Conservation (phyloP, 2,888 invertebrate genomes). For the Acronicta alni region DNA sequence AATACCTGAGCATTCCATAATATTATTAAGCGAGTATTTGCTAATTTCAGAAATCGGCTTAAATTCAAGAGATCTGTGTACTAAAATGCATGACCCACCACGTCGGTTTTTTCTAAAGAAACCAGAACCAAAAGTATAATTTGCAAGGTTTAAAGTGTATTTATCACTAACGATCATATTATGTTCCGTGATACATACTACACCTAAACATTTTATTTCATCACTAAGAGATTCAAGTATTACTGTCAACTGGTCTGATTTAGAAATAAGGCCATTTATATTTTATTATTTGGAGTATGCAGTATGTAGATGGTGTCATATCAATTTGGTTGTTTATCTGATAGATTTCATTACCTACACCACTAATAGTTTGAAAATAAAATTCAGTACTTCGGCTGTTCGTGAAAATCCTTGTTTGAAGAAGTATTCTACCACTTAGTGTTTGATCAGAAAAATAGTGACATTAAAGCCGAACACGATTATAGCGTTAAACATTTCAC, state of each 20-base stretch:
- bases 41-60: constrained; percentile 5
- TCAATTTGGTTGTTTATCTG: no score
- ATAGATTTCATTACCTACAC: no score
- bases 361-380: no score
- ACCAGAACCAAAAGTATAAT: constrained; percentile 5
- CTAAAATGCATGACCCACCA: constrained; percentile 13
- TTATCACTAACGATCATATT: constrained; percentile 4
- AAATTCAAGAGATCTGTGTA: constrained; percentile 6
- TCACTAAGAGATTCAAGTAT: background rate
- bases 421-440: no score
- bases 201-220: constrained; percentile 4
- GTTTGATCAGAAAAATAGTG: no score
- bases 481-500: no score
- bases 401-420: no score
- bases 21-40: constrained; percentile 13
- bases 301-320: no score
- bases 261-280: constrained; percentile 17
- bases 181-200: constrained; percentile 12
- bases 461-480: no score
- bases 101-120: constrained; percentile 10
- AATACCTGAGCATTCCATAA: constrained; percentile 22
- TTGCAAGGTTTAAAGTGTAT: background rate
- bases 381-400: no score
- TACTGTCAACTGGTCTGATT: constrained; percentile 12
- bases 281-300: no score